phyloP scores from a whole-genome alignment of 1,140 invertebrate species.

The Venustaconcha ellipsiformis region DNA sequence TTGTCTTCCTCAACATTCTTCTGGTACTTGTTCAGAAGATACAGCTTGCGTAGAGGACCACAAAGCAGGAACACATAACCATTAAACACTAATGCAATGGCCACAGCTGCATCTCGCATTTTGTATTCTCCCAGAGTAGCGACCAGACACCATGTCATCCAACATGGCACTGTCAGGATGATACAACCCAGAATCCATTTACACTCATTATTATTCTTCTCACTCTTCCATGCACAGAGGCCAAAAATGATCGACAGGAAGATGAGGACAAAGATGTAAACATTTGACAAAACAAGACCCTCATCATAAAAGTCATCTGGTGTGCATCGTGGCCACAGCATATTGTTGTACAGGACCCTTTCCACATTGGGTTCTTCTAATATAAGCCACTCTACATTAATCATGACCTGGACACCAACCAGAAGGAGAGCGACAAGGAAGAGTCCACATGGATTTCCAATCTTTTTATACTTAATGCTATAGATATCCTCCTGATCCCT shows the following conservation, averaged over 20 bases:
- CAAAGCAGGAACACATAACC: slow-evolving; percentile 63
- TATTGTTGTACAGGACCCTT: slow-evolving; percentile 54
- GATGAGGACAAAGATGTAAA: slow-evolving; percentile 71
- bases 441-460: slow-evolving; percentile 66
- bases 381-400: slow-evolving; percentile 70
- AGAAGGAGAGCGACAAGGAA: slow-evolving; percentile 67
- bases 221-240: slow-evolving; percentile 62
- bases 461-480: slow-evolving; percentile 61
- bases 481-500: slow-evolving; percentile 60
- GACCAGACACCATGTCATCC: slow-evolving; percentile 70
- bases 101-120: slow-evolving; percentile 63
- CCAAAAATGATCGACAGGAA: slow-evolving; percentile 67
- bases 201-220: slow-evolving; percentile 43
- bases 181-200: slow-evolving; percentile 70
- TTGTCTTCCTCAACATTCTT: slow-evolving; percentile 50
- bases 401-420: slow-evolving; percentile 69
- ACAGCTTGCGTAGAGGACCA: slow-evolving; percentile 67
- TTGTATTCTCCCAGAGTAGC: slow-evolving; percentile 61
- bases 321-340: slow-evolving; percentile 59
- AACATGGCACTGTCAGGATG: slow-evolving; percentile 63
- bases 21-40: slow-evolving; percentile 63
- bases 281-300: slow-evolving; percentile 69
- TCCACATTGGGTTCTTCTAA: slow-evolving; percentile 55
- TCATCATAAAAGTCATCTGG: slow-evolving; percentile 67
- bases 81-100: slow-evolving; percentile 65